A percentile compares a stretch with the other conserved stretches of the same genome.
These are phyloP conservation scores for Kradibia gibbosae DNA, from an alignment of 1,140 invertebrate genomes.

Conservation along the genomic window DNA sequence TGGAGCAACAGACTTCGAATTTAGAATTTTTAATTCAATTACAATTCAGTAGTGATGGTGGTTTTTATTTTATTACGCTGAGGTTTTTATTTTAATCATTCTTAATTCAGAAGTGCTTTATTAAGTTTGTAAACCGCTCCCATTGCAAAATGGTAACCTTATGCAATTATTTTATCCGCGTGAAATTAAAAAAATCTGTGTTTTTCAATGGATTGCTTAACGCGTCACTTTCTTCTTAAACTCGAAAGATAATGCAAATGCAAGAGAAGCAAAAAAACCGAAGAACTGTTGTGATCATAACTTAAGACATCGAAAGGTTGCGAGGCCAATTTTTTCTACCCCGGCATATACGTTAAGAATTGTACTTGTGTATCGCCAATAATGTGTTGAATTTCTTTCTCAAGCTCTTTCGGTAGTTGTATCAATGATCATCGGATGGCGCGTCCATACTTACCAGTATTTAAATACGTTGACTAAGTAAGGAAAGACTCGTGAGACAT, in stretches of 20 bases:
- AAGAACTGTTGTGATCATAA: too few species aligned
- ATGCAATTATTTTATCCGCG: background rate
- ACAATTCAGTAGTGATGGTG: background rate
- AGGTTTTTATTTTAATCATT: background rate
- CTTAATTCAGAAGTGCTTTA: background rate
- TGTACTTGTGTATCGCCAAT: background rate
- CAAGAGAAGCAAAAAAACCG: too few species aligned
- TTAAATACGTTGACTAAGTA: background rate
- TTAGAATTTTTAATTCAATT: background rate
- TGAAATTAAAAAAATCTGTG: background rate
- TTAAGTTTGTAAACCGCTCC: background rate
- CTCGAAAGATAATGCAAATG: background rate
- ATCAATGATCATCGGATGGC: background rate
- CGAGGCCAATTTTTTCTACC: background rate
- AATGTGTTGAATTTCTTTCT: background rate
- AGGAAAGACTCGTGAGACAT: background rate
- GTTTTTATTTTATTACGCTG: background rate
- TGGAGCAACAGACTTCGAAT: background rate
- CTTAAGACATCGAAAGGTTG: background rate
- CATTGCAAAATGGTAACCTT: background rate
- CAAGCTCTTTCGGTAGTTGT: background rate
- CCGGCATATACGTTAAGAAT: background rate
- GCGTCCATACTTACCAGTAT: background rate
- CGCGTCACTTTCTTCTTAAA: background rate
- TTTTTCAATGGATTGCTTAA: background rate